phyloP scores from a whole-genome alignment of 2,797 vertebrate genomes.

The Toxotes lorentzi region DNA sequence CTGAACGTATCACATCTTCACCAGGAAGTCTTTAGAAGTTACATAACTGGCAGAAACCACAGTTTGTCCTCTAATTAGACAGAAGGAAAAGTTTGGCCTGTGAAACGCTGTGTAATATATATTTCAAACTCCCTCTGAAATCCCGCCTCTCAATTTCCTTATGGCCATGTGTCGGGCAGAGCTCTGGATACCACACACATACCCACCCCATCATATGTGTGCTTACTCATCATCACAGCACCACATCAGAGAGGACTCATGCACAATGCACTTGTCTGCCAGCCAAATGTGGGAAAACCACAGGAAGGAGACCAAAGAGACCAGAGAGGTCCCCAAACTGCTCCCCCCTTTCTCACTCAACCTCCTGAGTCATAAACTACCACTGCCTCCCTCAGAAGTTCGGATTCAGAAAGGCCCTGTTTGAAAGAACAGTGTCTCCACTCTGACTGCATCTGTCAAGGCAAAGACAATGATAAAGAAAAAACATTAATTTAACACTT shows the following conservation, averaged over 20 bases:
- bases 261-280: constrained; percentile 77
- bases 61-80: constrained; percentile 74
- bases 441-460: constrained; percentile 54
- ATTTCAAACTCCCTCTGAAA: constrained; percentile 58
- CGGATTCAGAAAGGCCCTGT: constrained; percentile 36
- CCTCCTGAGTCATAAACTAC: constrained; percentile 71
- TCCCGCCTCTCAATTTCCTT: constrained; percentile 59
- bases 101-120: constrained; percentile 71
- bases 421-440: constrained; percentile 39
- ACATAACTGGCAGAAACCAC: constrained; percentile 68
- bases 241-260: constrained; percentile 77
- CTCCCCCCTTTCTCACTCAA: constrained; percentile 12
- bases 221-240: constrained; percentile 74
- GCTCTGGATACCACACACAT: constrained; percentile 71
- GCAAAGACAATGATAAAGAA: constrained; percentile 54
- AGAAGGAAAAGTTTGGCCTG: constrained; percentile 55
- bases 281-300: constrained; percentile 78
- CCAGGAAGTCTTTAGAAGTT: constrained; percentile 68
- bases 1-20: constrained; percentile 54
- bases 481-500: constrained; percentile 72
- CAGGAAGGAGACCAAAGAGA: constrained; percentile 72
- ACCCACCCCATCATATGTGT: constrained; percentile 70
- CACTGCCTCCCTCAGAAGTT: constrained; percentile 64
- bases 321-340: constrained; percentile 29
- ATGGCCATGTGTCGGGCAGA: constrained; percentile 73